Percentiles rank a stretch among this genome's conserved stretches.
Evolutionary conservation across 1,140 invertebrate genomes (phyloP).

Genomic region (Spodoptera frugiperda): DNA sequence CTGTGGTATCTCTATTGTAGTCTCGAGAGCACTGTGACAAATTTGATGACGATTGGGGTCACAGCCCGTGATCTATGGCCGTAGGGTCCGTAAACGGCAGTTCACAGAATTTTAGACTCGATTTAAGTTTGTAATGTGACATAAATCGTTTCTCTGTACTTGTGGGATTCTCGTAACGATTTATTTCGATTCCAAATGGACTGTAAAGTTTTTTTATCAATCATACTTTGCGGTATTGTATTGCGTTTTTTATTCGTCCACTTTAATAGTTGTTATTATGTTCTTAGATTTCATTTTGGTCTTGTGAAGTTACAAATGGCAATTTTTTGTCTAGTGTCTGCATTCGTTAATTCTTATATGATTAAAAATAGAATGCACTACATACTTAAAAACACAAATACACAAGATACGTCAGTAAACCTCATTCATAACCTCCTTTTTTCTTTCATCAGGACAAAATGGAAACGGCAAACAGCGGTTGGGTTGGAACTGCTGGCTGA

Average conservation of each 20-base stretch:
- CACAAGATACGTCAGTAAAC: neutral
- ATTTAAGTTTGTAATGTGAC: constrained; percentile 76
- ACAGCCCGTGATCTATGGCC: constrained; percentile 72
- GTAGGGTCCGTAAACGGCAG: constrained; percentile 71
- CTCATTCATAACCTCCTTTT: neutral
- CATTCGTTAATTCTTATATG: too few species aligned
- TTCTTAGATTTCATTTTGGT: constrained; percentile 35
- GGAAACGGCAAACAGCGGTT: constrained; percentile 99
- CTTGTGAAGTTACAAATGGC: too few species aligned
- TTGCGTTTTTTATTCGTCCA: constrained; percentile 4
- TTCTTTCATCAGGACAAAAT: constrained; percentile 96
- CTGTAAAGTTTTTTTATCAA: constrained; percentile 60
- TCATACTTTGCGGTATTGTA: constrained; percentile 34
- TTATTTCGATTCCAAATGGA: constrained; percentile 65
- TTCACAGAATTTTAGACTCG: constrained; percentile 79
- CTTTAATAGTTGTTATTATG: constrained; percentile 34
- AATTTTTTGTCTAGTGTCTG: neutral
- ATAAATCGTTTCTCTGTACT: constrained; percentile 68
- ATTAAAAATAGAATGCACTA: too few species aligned
- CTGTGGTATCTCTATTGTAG: constrained; percentile 75
- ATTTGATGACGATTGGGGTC: constrained; percentile 84
- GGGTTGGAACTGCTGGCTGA: constrained; percentile 98
- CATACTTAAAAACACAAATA: too few species aligned
- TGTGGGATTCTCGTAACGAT: constrained; percentile 60
- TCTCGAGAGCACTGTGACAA: constrained; percentile 84